These are phyloP conservation scores for Mionectes macconnelli DNA, from an alignment of 2,113 vertebrate genomes.

Conservation along the genomic window DNA sequence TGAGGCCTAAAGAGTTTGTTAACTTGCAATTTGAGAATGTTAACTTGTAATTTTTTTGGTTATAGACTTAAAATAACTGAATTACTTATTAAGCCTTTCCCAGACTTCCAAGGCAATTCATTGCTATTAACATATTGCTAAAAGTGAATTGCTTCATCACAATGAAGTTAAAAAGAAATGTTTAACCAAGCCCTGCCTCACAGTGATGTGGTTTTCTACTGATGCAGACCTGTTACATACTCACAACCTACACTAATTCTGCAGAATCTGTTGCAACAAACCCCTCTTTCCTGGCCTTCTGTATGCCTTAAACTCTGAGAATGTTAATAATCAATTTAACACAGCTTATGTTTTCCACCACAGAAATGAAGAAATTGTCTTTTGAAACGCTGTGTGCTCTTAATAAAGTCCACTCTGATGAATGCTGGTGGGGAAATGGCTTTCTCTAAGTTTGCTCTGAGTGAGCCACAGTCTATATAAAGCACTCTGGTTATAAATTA, in stretches of 20 bases:
- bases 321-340: background rate
- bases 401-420: background rate
- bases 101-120: background rate
- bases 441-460: background rate
- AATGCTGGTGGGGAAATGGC: background rate
- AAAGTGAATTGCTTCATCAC: background rate
- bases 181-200: background rate
- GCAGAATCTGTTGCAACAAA: background rate
- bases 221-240: background rate
- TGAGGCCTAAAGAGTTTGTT: background rate
- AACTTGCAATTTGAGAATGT: background rate
- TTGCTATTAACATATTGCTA: background rate
- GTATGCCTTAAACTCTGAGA: background rate
- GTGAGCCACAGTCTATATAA: background rate
- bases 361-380: background rate
- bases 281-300: background rate
- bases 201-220: background rate
- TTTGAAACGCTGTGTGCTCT: background rate
- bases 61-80: background rate
- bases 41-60: no score
- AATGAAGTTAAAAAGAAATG: background rate
- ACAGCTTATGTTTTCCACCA: background rate
- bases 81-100: background rate
- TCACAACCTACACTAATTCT: background rate
- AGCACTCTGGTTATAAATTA: background rate